phyloP scores from a whole-genome alignment of 2,888 invertebrate genomes.

The Apeira syringaria region DNA sequence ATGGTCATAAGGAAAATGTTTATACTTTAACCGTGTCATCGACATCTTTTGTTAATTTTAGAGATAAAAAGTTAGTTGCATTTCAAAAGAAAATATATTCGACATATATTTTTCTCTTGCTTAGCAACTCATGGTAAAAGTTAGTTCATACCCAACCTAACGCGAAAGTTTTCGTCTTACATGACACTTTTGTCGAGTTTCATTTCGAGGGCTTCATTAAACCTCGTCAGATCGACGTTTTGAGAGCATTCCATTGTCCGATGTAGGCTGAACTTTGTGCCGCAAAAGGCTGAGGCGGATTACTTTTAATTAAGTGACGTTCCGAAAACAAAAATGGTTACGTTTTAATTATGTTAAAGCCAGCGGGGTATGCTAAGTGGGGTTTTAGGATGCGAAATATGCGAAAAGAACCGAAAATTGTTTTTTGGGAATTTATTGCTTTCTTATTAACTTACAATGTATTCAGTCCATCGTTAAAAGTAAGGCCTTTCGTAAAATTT shows the following conservation, averaged over 20 bases:
- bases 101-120: no score
- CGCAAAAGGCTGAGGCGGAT: slow-evolving; percentile 32
- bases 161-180: slow-evolving; percentile 5
- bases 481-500: slow-evolving; percentile 5
- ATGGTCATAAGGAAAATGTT: no score
- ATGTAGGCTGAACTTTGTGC: slow-evolving; percentile 44
- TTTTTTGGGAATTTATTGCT: slow-evolving; percentile 26
- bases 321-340: slow-evolving; percentile 48
- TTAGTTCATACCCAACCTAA: not conserved
- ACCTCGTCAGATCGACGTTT: slow-evolving; percentile 47
- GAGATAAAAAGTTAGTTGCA: no score
- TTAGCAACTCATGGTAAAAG: no score
- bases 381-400: slow-evolving; percentile 39
- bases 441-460: slow-evolving; percentile 8
- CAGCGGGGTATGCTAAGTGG: slow-evolving; percentile 43
- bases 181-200: slow-evolving; percentile 7
- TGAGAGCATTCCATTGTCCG: slow-evolving; percentile 33
- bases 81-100: no score
- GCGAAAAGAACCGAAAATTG: slow-evolving; percentile 41
- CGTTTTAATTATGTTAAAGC: slow-evolving; percentile 54
- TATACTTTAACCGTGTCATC: no score
- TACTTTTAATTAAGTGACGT: slow-evolving; percentile 52
- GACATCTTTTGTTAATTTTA: no score
- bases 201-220: slow-evolving; percentile 41
- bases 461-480: slow-evolving; percentile 1